phyloP scores from a whole-genome alignment of 1,140 invertebrate genomes.

The Heliconius himera region DNA sequence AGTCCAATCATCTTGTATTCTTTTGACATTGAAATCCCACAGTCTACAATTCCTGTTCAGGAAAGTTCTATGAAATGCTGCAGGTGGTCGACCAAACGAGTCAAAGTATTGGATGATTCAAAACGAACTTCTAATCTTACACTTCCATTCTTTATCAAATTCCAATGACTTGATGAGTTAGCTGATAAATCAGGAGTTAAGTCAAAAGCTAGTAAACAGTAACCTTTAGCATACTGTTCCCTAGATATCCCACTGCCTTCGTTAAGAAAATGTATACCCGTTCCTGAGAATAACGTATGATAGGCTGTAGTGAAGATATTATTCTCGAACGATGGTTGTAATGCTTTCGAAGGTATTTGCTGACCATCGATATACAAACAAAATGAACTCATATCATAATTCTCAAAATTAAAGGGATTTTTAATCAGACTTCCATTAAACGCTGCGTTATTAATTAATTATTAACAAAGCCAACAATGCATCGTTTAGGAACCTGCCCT shows the following conservation, averaged over 20 bases:
- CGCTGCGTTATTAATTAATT: too few relatives aligned
- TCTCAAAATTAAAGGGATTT: too few relatives aligned
- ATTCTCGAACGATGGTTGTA: too few relatives aligned
- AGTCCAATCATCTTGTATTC: constrained; percentile 8
- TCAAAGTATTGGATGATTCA: constrained; percentile 26
- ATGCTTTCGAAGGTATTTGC: too few relatives aligned
- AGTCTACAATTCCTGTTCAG: constrained; percentile 19
- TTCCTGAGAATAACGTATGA: too few relatives aligned
- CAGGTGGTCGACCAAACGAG: constrained; percentile 20
- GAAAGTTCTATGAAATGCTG: constrained; percentile 17
- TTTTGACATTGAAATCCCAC: constrained; percentile 6
- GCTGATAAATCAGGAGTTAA: constrained; percentile 22
- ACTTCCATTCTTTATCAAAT: constrained; percentile 25
- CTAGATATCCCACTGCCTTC: constrained; percentile 2
- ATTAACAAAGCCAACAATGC: too few relatives aligned
- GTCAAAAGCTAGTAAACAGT: constrained; percentile 19
- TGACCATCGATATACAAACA: too few relatives aligned
- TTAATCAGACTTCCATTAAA: too few relatives aligned
- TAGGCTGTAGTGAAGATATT: too few relatives aligned
- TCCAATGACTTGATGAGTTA: constrained; percentile 33
- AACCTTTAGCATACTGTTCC: constrained; percentile 5
- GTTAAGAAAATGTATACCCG: too few relatives aligned
- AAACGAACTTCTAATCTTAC: constrained; percentile 1
- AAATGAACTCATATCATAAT: too few relatives aligned
- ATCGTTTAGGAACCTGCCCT: too few relatives aligned